Percentiles rank a stretch among this genome's conserved stretches.
Conservation (phyloP, 1,140 invertebrate species). For the Leptopilina clavipes region DNA sequence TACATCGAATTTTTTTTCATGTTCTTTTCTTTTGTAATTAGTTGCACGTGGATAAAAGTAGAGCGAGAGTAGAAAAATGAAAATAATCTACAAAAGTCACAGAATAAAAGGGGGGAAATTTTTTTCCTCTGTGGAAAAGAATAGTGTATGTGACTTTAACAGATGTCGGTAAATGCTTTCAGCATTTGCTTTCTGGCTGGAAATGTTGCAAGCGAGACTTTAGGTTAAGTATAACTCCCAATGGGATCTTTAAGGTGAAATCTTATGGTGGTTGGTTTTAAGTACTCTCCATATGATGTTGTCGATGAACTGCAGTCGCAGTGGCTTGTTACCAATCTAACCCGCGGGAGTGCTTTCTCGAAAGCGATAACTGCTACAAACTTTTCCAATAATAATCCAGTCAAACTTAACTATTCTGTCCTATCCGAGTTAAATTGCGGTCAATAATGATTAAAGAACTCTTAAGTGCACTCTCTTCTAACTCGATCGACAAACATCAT, state of each 20-base stretch:
- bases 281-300: constrained; percentile 25
- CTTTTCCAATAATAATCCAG: constrained; percentile 45
- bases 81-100: background rate
- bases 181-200: background rate
- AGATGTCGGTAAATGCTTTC: background rate
- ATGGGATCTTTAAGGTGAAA: constrained; percentile 41
- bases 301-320: constrained; percentile 14
- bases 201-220: constrained; percentile 11
- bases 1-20: too few species aligned
- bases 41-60: too few species aligned
- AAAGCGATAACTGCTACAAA: constrained; percentile 44
- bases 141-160: background rate
- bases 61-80: too few species aligned
- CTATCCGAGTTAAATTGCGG: background rate
- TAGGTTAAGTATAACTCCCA: constrained; percentile 42
- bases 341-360: constrained; percentile 38
- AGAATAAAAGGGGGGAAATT: background rate
- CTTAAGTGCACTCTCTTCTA: too few species aligned
- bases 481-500: background rate
- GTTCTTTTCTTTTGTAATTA: too few species aligned
- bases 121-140: background rate
- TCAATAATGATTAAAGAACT: constrained; percentile 26
- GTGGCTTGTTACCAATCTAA: constrained; percentile 24
- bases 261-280: constrained; percentile 9
- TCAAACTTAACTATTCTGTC: background rate